A percentile compares a stretch with the other conserved stretches of the same genome.
These are phyloP conservation scores for Heterocephalus glaber DNA, from an alignment of 2,113 vertebrate genomes.

Conservation along the genomic window DNA sequence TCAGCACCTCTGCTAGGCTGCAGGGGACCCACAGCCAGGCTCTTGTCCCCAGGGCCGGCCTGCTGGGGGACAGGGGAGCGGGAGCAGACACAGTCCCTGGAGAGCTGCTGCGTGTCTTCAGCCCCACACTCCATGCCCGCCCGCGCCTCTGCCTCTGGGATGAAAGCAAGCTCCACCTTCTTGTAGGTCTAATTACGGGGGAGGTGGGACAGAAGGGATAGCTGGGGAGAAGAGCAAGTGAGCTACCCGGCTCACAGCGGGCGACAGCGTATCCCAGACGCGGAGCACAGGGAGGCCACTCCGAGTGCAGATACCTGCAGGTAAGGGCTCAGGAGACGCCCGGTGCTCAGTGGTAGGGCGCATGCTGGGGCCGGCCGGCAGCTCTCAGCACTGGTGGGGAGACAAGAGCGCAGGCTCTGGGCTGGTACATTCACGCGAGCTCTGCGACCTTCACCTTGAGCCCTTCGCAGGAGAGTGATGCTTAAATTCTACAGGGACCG, in stretches of 20 bases:
- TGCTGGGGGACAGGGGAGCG: rapidly evolving
- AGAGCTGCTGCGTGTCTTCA: rapidly evolving
- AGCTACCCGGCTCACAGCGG: neutral
- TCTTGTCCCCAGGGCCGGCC: too few species aligned
- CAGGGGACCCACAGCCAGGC: rapidly evolving
- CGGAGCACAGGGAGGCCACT: rapidly evolving
- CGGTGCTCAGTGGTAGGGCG: neutral
- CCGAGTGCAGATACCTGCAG: neutral
- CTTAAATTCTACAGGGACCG: neutral
- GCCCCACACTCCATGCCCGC: neutral
- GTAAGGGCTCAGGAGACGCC: neutral
- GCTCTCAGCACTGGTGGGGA: neutral
- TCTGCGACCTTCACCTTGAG: rapidly evolving
- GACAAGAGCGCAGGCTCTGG: rapidly evolving
- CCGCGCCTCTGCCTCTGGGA: neutral
- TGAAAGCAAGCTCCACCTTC: neutral
- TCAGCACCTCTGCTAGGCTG: rapidly evolving
- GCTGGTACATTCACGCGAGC: neutral
- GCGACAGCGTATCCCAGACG: rapidly evolving
- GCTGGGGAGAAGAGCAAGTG: neutral
- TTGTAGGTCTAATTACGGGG: neutral
- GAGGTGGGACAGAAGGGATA: neutral
- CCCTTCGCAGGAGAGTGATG: rapidly evolving
- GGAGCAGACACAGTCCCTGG: rapidly evolving
- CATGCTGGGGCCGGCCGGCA: rapidly evolving